These are phyloP conservation scores for Oncorhynchus tshawytscha DNA, from an alignment of 2,113 vertebrate species.

Conservation along the genomic window DNA sequence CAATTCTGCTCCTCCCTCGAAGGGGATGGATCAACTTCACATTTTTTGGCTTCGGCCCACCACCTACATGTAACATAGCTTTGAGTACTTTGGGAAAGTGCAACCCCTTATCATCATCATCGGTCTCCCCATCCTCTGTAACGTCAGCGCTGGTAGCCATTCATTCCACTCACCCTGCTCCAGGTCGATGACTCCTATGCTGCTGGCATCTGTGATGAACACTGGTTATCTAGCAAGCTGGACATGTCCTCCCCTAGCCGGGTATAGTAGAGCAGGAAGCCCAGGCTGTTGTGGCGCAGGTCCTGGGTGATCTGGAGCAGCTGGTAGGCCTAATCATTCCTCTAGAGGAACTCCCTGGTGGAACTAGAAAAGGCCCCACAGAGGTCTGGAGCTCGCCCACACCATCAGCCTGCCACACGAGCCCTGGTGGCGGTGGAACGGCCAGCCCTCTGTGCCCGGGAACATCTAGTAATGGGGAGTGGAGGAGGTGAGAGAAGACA, in stretches of 20 bases:
- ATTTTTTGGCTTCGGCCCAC: no score
- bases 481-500: conserved; percentile 7
- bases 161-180: conserved; percentile 72
- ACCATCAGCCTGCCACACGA: conserved; percentile 79
- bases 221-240: conserved; percentile 79
- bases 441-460: conserved; percentile 80
- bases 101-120: no score
- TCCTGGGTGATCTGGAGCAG: conserved; percentile 74
- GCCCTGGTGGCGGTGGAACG: conserved; percentile 80
- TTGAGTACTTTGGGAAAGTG: no score
- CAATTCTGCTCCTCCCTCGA: no score
- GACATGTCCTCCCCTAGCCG: conserved; percentile 73
- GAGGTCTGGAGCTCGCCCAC: conserved; percentile 68
- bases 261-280: conserved; percentile 83
- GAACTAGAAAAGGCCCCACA: conserved; percentile 68
- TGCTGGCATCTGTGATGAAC: conserved; percentile 81
- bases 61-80: no score
- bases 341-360: conserved; percentile 53
- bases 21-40: no score
- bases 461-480: conserved; percentile 76
- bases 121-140: no score
- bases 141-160: no score
- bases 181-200: conserved; percentile 81
- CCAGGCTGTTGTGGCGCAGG: conserved; percentile 78
- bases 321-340: conserved; percentile 76